Conservation (phyloP, 2,113 vertebrate genomes). For the Pachypanchax playfairii region DNA sequence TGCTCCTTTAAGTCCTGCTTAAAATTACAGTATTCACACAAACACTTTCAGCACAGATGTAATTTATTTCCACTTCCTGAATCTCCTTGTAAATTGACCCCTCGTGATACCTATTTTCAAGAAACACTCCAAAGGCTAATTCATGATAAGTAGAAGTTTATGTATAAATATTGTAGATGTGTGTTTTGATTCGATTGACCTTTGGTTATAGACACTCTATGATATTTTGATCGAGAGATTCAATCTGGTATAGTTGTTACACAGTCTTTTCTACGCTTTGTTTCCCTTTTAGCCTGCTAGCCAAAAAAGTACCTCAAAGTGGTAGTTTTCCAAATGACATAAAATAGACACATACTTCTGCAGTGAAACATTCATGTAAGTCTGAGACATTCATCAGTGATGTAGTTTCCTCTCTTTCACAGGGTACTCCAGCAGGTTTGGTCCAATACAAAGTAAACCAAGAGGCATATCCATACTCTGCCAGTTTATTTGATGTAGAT, state of each 20-base stretch:
- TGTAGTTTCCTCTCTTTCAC: slow-evolving; percentile 17
- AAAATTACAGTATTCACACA: neutral
- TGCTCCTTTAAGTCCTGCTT: no score
- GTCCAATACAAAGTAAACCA: slow-evolving; percentile 89
- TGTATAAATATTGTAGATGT: slow-evolving; percentile 9
- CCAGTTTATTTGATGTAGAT: slow-evolving; percentile 92
- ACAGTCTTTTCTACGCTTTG: neutral
- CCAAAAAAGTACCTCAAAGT: neutral
- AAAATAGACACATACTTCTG: neutral
- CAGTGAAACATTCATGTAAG: slow-evolving; percentile 7
- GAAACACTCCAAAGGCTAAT: slow-evolving; percentile 22
- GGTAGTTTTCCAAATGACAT: neutral
- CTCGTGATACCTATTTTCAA: slow-evolving; percentile 16
- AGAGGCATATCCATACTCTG: slow-evolving; percentile 86
- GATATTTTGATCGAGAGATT: slow-evolving; percentile 37
- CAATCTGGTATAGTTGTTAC: slow-evolving; percentile 20
- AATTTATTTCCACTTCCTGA: slow-evolving; percentile 31
- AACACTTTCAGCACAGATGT: neutral
- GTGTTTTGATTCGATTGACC: slow-evolving; percentile 1
- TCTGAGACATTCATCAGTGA: neutral
- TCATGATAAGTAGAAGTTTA: slow-evolving; percentile 18
- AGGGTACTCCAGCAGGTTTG: slow-evolving; percentile 89
- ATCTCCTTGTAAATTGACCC: slow-evolving; percentile 31
- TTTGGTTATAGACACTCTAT: slow-evolving; percentile 8
- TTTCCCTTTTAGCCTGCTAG: slow-evolving; percentile 22